Evolutionary conservation across 2,888 invertebrate genomes (phyloP).

Genomic region (Catotricha subobsoleta): DNA sequence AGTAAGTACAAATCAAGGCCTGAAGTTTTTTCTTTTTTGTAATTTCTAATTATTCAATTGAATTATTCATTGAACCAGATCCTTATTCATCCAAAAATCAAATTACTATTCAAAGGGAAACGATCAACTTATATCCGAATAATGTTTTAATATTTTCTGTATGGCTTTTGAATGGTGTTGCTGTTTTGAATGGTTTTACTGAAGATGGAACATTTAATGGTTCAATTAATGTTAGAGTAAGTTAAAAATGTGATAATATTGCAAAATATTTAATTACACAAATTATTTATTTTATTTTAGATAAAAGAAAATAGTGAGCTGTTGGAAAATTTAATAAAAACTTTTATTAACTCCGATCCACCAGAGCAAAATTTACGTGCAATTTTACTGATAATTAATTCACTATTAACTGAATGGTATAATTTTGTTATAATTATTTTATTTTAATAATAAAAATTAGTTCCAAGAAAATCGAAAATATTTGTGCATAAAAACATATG

Average conservation of each 20-base stretch:
- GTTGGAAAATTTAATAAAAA: conserved; percentile 31
- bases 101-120: neutral
- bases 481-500: no score
- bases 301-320: conserved; percentile 27
- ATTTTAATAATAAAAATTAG: no score
- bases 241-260: no score
- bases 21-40: no score
- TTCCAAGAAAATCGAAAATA: no score
- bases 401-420: conserved; percentile 26
- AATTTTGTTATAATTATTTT: no score
- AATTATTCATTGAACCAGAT: neutral
- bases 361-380: conserved; percentile 32
- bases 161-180: conserved; percentile 32
- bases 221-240: neutral
- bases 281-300: conserved; percentile 10
- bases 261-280: neutral
- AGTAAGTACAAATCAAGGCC: conserved; percentile 11
- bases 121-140: conserved; percentile 11
- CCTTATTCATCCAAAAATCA: neutral
- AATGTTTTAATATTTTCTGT: conserved; percentile 22
- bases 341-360: conserved; percentile 28
- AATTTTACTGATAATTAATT: conserved; percentile 29
- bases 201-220: conserved; percentile 12
- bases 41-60: no score
- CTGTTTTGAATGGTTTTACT: conserved; percentile 25